These are phyloP conservation scores for Pelmatolapia mariae DNA, from an alignment of 2,113 vertebrate genomes.

Conservation along the genomic window DNA sequence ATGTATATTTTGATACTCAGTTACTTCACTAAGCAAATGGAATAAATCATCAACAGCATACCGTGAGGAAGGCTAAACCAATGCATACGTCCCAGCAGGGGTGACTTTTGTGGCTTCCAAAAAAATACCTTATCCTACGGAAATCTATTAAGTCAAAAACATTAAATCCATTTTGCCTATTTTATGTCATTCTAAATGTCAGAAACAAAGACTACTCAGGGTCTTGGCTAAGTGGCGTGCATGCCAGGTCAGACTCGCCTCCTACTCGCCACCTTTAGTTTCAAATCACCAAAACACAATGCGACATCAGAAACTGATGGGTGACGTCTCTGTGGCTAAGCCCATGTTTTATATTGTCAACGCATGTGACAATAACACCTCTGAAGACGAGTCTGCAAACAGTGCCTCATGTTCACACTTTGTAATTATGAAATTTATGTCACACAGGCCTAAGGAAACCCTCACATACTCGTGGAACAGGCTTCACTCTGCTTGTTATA, in stretches of 20 bases:
- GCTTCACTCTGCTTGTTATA: neutral
- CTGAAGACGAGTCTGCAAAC: neutral
- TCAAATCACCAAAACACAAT: neutral
- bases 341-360: neutral
- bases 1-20: neutral
- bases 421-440: neutral
- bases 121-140: neutral
- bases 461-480: neutral
- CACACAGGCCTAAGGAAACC: neutral
- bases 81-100: neutral
- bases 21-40: neutral
- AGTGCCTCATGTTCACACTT: fast-evolving
- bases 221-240: neutral
- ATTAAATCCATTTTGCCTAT: fast-evolving
- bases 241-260: fast-evolving
- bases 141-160: neutral
- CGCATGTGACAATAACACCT: fast-evolving
- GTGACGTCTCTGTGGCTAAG: neutral
- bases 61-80: neutral
- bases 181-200: neutral
- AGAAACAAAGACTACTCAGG: neutral
- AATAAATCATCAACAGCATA: neutral
- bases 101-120: neutral
- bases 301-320: neutral
- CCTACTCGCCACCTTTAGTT: neutral